A percentile compares a stretch with the other conserved stretches of the same genome.
Evolutionary conservation across 2,113 vertebrate species (phyloP).

Genomic region (Anoplopoma fimbria): DNA sequence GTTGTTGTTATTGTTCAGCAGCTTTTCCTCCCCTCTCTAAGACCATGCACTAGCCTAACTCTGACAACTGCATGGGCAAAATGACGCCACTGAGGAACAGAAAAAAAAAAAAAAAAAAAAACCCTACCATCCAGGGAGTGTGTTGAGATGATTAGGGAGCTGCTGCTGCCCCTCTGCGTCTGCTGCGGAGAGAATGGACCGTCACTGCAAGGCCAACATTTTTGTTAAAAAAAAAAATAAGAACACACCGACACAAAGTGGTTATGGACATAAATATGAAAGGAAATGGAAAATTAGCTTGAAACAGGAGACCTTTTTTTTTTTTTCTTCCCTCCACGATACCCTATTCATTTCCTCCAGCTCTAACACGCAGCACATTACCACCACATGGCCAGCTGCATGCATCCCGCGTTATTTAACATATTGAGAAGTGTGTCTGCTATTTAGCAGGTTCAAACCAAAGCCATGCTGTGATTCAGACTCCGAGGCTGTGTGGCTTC

Average conservation of each 20-base stretch:
- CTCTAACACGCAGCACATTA: not conserved
- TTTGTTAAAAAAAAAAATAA: slow-evolving; percentile 29
- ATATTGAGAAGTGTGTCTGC: not conserved
- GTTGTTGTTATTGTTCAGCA: slow-evolving; percentile 22
- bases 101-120: no score
- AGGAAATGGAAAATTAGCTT: slow-evolving; percentile 4
- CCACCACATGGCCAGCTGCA: not conserved
- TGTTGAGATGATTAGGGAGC: slow-evolving; percentile 52
- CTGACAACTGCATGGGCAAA: slow-evolving; percentile 45
- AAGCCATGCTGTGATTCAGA: not conserved
- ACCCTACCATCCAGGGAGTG: slow-evolving; percentile 35
- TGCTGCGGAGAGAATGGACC: slow-evolving; percentile 24
- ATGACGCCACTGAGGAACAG: slow-evolving; percentile 60
- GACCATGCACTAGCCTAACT: slow-evolving; percentile 25
- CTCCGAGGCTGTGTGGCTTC: not conserved
- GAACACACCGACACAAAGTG: not conserved
- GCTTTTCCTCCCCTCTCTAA: slow-evolving; percentile 20
- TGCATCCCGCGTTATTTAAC: not conserved
- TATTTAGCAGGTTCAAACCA: not conserved
- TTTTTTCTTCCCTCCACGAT: no score
- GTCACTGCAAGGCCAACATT: slow-evolving; percentile 11
- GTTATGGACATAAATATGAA: slow-evolving; percentile 3
- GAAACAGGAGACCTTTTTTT: slow-evolving; percentile 12
- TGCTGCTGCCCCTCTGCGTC: slow-evolving; percentile 64
- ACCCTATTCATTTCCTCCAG: not conserved